Percentiles rank a stretch among this genome's conserved stretches.
Conservation (phyloP, 2,113 vertebrate genomes). For the Todiramphus saurophagus region DNA sequence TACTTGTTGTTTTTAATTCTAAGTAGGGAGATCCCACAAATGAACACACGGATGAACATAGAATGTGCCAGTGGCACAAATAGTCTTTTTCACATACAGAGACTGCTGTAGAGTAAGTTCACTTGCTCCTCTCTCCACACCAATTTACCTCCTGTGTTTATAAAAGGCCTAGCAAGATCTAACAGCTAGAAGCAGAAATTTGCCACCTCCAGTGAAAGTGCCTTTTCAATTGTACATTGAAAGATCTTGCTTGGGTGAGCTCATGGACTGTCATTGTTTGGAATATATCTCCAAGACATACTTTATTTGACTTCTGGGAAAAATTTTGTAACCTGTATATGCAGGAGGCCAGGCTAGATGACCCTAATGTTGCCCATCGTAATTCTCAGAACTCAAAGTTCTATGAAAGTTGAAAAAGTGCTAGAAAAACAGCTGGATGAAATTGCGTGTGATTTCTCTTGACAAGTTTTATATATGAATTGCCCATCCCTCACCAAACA, state of each 20-base stretch:
- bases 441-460: not conserved
- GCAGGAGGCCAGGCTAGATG: not conserved
- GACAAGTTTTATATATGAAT: fast-evolving
- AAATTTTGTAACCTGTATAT: not conserved
- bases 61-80: not conserved
- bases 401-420: not conserved
- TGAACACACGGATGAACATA: not conserved
- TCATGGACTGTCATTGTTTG: not conserved
- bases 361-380: not conserved
- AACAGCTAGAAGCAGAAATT: not conserved
- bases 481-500: not conserved
- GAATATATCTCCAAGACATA: not conserved
- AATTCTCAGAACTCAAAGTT: not conserved
- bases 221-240: not conserved
- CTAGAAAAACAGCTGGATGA: not conserved
- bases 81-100: not conserved
- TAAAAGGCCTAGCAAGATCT: not conserved
- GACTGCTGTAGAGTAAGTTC: not conserved
- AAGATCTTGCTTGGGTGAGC: not conserved
- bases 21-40: not conserved
- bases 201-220: not conserved
- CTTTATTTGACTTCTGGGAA: not conserved
- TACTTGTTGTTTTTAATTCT: not conserved
- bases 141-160: not conserved
- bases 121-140: not conserved